Evolutionary conservation across 2,113 vertebrate species (phyloP).

Genomic region (Elaphurus davidianus): DNA sequence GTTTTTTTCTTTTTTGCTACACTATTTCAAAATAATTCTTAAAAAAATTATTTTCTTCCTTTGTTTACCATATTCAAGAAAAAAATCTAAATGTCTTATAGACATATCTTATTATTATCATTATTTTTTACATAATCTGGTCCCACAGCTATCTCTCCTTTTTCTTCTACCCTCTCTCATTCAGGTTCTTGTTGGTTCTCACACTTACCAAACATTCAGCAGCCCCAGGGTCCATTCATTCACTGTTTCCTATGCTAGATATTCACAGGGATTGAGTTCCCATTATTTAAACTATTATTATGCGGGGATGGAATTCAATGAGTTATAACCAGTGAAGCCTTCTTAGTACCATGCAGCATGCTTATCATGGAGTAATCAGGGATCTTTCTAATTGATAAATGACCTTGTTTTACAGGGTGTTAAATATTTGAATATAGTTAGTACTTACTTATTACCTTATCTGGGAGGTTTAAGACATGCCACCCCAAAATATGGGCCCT

Average conservation of each 20-base stretch:
- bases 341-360: background rate
- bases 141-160: background rate
- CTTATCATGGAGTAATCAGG: background rate
- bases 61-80: background rate
- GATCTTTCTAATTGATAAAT: background rate
- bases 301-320: background rate
- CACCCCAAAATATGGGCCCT: background rate
- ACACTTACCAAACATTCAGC: background rate
- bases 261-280: background rate
- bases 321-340: background rate
- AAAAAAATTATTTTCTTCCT: background rate
- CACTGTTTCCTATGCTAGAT: background rate
- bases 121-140: background rate
- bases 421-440: background rate
- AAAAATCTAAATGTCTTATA: background rate
- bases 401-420: background rate
- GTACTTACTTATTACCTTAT: background rate
- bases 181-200: background rate
- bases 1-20: background rate
- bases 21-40: background rate
- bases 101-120: background rate
- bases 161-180: background rate
- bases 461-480: background rate
- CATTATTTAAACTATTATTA: background rate
- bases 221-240: background rate